A percentile compares a stretch with the other conserved stretches of the same genome.
Evolutionary conservation across 2,888 invertebrate species (phyloP).

Genomic region (Sinotaia quadrata): DNA sequence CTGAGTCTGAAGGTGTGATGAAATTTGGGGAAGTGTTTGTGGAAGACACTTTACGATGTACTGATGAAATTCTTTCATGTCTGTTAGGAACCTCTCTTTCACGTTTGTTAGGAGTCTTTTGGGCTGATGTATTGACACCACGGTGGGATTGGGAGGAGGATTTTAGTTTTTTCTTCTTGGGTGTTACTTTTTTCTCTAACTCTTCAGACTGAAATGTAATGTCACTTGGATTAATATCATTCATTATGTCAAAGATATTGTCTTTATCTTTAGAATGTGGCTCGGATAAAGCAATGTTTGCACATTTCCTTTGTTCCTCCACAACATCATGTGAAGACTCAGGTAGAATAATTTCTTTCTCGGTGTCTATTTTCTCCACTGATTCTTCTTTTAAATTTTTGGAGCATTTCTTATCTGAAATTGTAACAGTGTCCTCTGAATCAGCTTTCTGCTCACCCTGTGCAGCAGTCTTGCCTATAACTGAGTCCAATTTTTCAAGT

Average conservation of each 20-base stretch:
- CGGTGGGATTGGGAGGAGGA: not conserved
- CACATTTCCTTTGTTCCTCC: no score
- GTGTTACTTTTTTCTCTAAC: not conserved
- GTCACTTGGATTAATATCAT: conserved; percentile 4
- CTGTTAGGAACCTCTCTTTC: conserved; percentile 1
- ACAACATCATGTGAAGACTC: no score
- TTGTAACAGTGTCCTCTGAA: no score
- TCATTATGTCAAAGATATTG: conserved; percentile 25
- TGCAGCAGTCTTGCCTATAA: no score
- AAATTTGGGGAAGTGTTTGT: not conserved
- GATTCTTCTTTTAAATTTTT: no score
- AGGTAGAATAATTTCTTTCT: no score
- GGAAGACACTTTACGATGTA: not conserved
- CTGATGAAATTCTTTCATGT: not conserved
- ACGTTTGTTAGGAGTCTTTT: not conserved
- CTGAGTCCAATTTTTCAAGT: no score
- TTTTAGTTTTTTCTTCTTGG: not conserved
- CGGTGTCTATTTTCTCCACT: no score
- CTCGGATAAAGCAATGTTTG: no score
- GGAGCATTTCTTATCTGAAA: no score
- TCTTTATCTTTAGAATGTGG: not conserved
- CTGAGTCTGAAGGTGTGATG: not conserved
- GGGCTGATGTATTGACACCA: not conserved
- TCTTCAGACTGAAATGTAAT: not conserved
- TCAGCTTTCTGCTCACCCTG: no score